Base-by-base conservation (phyloP, 2,797 vertebrate genomes). In the Monodelphis domestica region DNA sequence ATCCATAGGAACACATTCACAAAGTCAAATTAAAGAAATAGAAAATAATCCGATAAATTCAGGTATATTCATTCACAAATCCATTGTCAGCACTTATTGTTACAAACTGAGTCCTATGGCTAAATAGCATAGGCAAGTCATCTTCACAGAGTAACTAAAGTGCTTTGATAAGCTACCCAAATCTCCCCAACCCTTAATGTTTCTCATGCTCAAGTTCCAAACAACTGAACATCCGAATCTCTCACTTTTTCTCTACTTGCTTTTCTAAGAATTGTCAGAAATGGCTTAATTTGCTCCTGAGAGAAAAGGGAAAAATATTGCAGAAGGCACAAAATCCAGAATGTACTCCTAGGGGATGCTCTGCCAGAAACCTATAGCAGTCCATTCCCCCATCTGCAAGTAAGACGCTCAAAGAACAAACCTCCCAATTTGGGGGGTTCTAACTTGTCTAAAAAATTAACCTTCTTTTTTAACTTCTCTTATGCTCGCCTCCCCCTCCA, bases 1-100 rank as follows among this genome's bases (percentile, higher is more conserved):
- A 92, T 54, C 45, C 56, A 92, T 4, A 59, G 28, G 38, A 93
- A 2, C 87, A 90, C 38, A 21, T 59, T 26, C 52, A 56, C 54
- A 87, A 95, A 89, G 92, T n/a, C 4, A 90, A 21, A 89, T 4
- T 87, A 29, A 84, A 94, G 59, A 57, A 91, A 59, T 14, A 63
- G 9, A 89, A 1, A 78, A 54, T 53, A 59, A 89, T 87, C 38
- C 93, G 57, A 54, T 54, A 93, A 70, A 63, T 26, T 0, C 88
- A 5, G 17, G 1, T 78, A 70, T 78, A 78, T 45, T 3, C 38
- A 78, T 45, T 3, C 38, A 78, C n/a, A 78, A 78, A 78, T 45
- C 2, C 53, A 63, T 53, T 90, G 21, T 50, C 94, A 95, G 53
- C n/a, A 54, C 53, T 90, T 92, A 57, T 55, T 38, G 50, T 29